Conservation (phyloP, 2,888 invertebrate genomes). For the Cerastis leucographa region DNA sequence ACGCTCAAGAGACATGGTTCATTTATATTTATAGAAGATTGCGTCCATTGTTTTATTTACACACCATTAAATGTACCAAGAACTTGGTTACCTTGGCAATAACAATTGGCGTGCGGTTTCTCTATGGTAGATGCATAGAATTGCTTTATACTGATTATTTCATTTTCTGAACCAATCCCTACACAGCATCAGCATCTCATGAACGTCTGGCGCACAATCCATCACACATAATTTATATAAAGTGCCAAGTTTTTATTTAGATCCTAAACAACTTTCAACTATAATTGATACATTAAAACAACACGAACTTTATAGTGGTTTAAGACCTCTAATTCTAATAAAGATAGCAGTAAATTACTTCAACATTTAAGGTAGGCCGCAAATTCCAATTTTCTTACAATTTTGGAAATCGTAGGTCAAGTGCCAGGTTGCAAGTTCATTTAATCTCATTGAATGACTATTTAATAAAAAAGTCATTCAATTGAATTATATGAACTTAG, state of each 20-base stretch:
- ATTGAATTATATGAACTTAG: too few species aligned
- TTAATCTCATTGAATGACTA: too few species aligned
- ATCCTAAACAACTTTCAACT: conserved; percentile 10
- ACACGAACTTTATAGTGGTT: conserved; percentile 4
- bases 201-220: neutral
- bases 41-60: neutral
- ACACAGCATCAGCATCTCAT: neutral
- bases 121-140: conserved; percentile 8
- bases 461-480: too few species aligned
- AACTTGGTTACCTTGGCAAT: neutral
- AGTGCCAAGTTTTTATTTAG: neutral
- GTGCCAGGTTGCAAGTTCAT: too few species aligned
- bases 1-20: neutral
- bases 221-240: neutral
- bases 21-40: neutral
- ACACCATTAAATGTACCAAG: conserved; percentile 4
- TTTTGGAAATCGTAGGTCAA: too few species aligned
- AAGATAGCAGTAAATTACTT: conserved; percentile 17
- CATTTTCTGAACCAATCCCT: neutral
- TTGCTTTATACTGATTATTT: neutral
- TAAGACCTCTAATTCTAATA: conserved; percentile 27
- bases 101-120: conserved; percentile 19
- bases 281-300: conserved; percentile 17
- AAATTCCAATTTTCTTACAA: too few species aligned
- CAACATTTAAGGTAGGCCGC: neutral